Evolutionary conservation across 2,113 vertebrate genomes (phyloP).

Genomic region (Ursus arctos): DNA sequence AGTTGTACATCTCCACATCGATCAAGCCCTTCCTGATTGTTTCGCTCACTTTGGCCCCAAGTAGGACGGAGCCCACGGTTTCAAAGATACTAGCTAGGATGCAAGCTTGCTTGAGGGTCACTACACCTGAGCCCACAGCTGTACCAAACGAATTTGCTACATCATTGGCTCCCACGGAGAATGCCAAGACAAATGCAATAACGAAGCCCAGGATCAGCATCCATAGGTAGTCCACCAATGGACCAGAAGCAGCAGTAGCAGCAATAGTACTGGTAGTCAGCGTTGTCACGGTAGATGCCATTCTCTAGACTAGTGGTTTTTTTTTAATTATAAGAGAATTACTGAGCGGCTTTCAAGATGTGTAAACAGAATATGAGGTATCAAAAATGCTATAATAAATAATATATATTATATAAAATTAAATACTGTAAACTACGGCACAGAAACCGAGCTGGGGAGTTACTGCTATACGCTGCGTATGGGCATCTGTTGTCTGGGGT

Average conservation of each 20-base stretch:
- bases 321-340: constrained; percentile 57
- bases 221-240: constrained; percentile 89
- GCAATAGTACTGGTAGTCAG: constrained; percentile 77
- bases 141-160: constrained; percentile 99
- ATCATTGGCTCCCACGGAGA: constrained; percentile 98
- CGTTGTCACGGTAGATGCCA: constrained; percentile 79
- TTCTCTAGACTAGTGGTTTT: constrained; percentile 66
- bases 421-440: constrained; percentile 85
- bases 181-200: constrained; percentile 97
- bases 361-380: constrained; percentile 90
- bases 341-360: constrained; percentile 84
- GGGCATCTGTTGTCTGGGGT: constrained; percentile 82
- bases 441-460: constrained; percentile 81
- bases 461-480: constrained; percentile 91
- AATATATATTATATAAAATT: constrained; percentile 86
- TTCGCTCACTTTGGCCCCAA: constrained; percentile 98
- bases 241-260: neutral
- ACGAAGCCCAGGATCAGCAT: constrained; percentile 95
- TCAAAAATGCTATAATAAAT: constrained; percentile 87
- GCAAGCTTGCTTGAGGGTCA: constrained; percentile 96
- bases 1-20: constrained; percentile 93
- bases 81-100: constrained; percentile 96
- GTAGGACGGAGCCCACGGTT: constrained; percentile 95
- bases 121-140: constrained; percentile 96
- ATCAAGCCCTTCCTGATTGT: constrained; percentile 97